Evolutionary conservation across 2,113 vertebrate genomes (phyloP).

Genomic region (Cyphomyrus discorhynchus): DNA sequence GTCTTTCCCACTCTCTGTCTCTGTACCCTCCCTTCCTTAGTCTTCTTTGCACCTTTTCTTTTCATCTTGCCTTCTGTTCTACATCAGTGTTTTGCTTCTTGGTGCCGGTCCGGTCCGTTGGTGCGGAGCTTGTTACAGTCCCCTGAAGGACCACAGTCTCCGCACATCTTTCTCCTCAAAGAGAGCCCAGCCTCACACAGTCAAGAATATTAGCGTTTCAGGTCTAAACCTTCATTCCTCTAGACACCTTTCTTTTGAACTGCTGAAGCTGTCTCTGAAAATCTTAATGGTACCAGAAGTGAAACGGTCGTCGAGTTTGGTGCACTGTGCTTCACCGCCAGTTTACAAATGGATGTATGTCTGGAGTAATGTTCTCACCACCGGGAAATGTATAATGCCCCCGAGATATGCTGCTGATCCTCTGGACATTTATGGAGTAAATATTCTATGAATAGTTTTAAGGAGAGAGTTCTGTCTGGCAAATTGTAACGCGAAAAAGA

Average conservation of each 20-base stretch:
- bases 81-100: not conserved
- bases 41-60: not conserved
- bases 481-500: not conserved
- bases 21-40: not conserved
- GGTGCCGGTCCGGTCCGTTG: not conserved
- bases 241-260: not conserved
- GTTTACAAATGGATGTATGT: not conserved
- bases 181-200: not conserved
- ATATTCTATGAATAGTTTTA: constrained; percentile 6
- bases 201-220: not conserved
- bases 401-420: not conserved
- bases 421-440: not conserved
- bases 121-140: not conserved
- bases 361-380: not conserved
- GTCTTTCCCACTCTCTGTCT: not conserved
- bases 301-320: not conserved
- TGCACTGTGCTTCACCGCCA: not conserved
- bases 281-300: not conserved
- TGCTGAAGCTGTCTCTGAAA: not conserved
- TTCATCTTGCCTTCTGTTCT: not conserved
- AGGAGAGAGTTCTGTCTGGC: not conserved
- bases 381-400: not conserved
- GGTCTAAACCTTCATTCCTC: not conserved
- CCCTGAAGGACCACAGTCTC: not conserved
- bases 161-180: not conserved